Base-by-base conservation (phyloP, 53 echinoderm and acorn worm genomes). In the Hippasteria phrygiana region DNA sequence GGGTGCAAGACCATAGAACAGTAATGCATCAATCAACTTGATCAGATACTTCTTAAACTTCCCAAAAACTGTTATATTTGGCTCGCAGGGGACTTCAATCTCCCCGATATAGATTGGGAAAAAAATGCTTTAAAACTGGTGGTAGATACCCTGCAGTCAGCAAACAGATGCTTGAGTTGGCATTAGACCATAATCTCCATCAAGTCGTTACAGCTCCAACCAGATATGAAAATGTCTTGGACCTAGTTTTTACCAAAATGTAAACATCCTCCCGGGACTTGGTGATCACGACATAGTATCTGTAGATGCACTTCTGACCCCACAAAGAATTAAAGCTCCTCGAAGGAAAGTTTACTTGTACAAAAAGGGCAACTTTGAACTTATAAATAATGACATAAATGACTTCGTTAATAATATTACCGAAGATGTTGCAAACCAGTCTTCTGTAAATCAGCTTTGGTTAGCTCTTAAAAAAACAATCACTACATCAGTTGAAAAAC, bases 71-170 rank as follows among this genome's bases (percentile, higher is more conserved):
- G 45, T 77, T 78, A 71, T 69, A 53, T 71, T 42, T 69, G 46
- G 54, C 54, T 80, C n/a, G 45, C 53, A 31, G 73, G 89, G 34
- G 80, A 89, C 40, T 89, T 89, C 37, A 89, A 80, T 39, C 27
- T 69, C 43, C 80, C 80, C 5, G 89, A 89, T 55, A 53, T 70
- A 31, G 80, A 80, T 37, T 89, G 89, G 89, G 73, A 67, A 13
- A 67, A 14, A 48, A 71, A 45, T 47, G 51, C 54, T 89, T 89
- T 72, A 80, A 37, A 89, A 67, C 69, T 51, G 80, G 80, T 26
- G 89, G 72, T 16, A 50, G 80, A 42, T 89, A 80, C 26, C 89
- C 80, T 51, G 80, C 89, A 43, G 80, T 80, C 26, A 80, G 80
- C 36, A 89, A 89, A 71, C 89, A 71, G 41, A 34, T 80, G 14